These are phyloP conservation scores for Syncerus caffer DNA, from an alignment of 2,797 vertebrate species.

Conservation along the genomic window DNA sequence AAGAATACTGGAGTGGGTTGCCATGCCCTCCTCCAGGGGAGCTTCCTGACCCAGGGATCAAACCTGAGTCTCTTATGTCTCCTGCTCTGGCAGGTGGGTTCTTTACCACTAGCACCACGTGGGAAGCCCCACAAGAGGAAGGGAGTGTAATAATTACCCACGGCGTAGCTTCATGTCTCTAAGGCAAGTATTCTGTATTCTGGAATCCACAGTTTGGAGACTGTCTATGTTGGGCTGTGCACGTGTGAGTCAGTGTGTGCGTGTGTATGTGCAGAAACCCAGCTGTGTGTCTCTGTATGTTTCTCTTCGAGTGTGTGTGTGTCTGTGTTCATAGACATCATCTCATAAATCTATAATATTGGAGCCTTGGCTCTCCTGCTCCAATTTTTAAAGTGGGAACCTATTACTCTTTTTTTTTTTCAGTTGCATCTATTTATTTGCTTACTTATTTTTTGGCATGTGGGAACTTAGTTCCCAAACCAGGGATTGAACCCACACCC, in stretches of 20 bases:
- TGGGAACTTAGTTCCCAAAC: neutral
- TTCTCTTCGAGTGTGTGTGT: rapidly evolving
- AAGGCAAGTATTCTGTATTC: neutral
- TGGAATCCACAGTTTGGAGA: neutral
- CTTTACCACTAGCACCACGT: neutral
- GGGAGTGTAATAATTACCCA: neutral
- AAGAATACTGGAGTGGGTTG: neutral
- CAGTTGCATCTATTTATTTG: neutral
- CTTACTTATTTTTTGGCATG: neutral
- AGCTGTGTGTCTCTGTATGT: neutral
- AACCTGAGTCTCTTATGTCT: neutral
- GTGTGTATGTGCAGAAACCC: neutral
- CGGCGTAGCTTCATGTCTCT: rapidly evolving
- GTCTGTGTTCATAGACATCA: neutral
- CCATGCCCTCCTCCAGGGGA: neutral
- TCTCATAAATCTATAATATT: neutral
- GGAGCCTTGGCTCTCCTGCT: too few species aligned
- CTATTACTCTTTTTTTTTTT: neutral
- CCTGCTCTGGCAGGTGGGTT: neutral
- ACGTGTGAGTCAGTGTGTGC: neutral
- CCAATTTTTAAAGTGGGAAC: neutral
- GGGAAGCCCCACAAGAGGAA: neutral
- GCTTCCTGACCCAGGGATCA: neutral
- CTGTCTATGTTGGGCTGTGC: neutral
- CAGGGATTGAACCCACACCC: neutral